Evolutionary conservation across 2,113 vertebrate genomes (phyloP), one percentile per base, ranked within the genome.

Genomic region (Collichthys lucidus): DNA sequence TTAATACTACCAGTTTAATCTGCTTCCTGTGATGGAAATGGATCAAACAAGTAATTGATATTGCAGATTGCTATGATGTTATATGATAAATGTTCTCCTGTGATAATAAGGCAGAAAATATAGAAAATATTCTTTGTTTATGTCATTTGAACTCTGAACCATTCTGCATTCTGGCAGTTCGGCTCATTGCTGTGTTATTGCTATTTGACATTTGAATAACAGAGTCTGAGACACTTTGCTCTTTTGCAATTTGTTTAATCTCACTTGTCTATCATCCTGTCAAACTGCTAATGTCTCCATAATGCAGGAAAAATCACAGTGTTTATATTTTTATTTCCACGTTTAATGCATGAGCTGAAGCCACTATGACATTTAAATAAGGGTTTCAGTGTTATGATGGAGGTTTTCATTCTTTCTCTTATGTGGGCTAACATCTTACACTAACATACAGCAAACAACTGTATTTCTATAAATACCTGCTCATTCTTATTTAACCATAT

Each of bases 141-240:
- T 3, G 22, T 44, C 44, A 40, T 55, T 31, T 65, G 1, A 60
- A 66, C 31, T 49, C 22, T 49, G 17, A 49, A 73, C 20, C 47
- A 2, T 17, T 63, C 19, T 53, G 42, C 47, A 5, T 12, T 31
- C 40, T 31, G 20, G 26, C 49, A 24, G 15, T 64, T 68, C 11
- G 56, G 19, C 72, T 62, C n/a, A 70, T 70, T 59, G 35, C 40
- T 0, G 0, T 56, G 55, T 74, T 76, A 26, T 61, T 29, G 42
- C 40, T 19, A 5, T 74, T 50, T 83, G 65, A 47, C 17, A 65
- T 77, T 77, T 71, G 26, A 49, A 63, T 47, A 16, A 47, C 52
- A 50, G 49, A 3, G n/a, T 19, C 53, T 26, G 35, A 26, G 68
- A 70, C 20, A 44, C 4, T 24, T 49, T 14, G 5, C 44, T 9